Conservation (phyloP, 2,888 invertebrate genomes). For the Sinohyriopsis cumingii region DNA sequence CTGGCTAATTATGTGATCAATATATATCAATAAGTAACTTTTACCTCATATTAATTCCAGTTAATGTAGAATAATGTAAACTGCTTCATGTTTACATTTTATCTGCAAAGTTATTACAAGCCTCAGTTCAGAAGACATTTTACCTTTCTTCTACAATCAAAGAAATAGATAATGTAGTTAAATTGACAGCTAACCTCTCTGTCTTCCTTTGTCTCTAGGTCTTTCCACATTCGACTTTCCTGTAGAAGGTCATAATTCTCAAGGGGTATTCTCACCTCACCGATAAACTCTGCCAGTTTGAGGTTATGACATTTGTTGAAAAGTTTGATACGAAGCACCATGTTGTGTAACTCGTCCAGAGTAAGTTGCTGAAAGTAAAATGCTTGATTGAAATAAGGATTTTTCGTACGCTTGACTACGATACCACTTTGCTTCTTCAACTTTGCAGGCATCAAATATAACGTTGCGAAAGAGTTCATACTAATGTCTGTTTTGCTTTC, state of each 20-base stretch:
- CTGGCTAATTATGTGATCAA: too few species aligned
- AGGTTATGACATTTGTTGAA: conserved; percentile 69
- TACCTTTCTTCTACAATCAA: too few species aligned
- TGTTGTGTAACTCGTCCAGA: conserved; percentile 68
- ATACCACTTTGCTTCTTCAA: conserved; percentile 68
- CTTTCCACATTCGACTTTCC: conserved; percentile 72
- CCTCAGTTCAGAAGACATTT: too few species aligned
- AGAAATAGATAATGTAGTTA: too few species aligned
- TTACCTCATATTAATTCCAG: too few species aligned
- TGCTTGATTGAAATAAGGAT: conserved; percentile 71
- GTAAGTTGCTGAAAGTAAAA: conserved; percentile 71
- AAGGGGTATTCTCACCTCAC: conserved; percentile 70
- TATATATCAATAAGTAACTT: too few species aligned
- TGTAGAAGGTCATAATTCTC: conserved; percentile 69
- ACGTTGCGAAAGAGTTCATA: conserved; percentile 69
- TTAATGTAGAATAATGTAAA: too few species aligned
- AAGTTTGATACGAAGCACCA: conserved; percentile 67
- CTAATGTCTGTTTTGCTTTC: conserved; percentile 65
- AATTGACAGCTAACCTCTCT: conserved; percentile 40
- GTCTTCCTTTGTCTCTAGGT: conserved; percentile 62
- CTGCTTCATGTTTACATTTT: too few species aligned
- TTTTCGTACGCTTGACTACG: conserved; percentile 67
- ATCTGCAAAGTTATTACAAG: too few species aligned
- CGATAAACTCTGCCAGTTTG: conserved; percentile 69
- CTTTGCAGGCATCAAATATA: conserved; percentile 72